Conservation (phyloP, 2,797 vertebrate species). For the Picus viridis region DNA sequence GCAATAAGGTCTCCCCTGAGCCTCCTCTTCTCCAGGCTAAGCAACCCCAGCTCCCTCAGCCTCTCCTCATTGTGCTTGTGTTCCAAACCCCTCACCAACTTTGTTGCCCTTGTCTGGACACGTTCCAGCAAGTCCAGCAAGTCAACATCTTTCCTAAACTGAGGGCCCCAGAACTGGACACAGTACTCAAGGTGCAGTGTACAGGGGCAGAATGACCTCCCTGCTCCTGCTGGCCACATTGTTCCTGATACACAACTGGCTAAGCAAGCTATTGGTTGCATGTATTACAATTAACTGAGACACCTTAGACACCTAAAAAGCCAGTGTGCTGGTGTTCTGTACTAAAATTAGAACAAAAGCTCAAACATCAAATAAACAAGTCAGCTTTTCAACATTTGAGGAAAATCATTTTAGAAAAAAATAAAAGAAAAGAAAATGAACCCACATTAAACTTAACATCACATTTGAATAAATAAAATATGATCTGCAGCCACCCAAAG, state of each 20-base stretch:
- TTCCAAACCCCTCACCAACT: too few species aligned
- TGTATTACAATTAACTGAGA: background rate
- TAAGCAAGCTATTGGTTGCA: background rate
- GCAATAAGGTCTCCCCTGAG: too few species aligned
- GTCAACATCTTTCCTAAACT: too few species aligned
- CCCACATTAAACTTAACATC: constrained; percentile 62
- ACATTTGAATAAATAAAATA: constrained; percentile 70
- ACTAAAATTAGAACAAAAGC: constrained; percentile 66
- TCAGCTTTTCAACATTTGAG: constrained; percentile 55
- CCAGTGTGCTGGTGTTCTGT: background rate
- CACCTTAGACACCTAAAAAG: constrained; percentile 2
- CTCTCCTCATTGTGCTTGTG: too few species aligned
- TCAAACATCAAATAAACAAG: constrained; percentile 70
- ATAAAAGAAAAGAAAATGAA: background rate
- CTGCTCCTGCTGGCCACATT: too few species aligned
- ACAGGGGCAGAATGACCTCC: too few species aligned
- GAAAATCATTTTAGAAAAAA: constrained; percentile 47
- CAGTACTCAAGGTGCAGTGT: too few species aligned
- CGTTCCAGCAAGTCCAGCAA: too few species aligned
- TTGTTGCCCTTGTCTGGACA: too few species aligned
- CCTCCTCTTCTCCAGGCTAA: too few species aligned
- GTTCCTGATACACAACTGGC: background rate
- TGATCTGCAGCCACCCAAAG: constrained; percentile 47
- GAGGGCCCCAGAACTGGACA: too few species aligned
- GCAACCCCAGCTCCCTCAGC: too few species aligned